Evolutionary conservation across 2,888 invertebrate species (phyloP).

Genomic region (Stenoptilia bipunctidactyla): DNA sequence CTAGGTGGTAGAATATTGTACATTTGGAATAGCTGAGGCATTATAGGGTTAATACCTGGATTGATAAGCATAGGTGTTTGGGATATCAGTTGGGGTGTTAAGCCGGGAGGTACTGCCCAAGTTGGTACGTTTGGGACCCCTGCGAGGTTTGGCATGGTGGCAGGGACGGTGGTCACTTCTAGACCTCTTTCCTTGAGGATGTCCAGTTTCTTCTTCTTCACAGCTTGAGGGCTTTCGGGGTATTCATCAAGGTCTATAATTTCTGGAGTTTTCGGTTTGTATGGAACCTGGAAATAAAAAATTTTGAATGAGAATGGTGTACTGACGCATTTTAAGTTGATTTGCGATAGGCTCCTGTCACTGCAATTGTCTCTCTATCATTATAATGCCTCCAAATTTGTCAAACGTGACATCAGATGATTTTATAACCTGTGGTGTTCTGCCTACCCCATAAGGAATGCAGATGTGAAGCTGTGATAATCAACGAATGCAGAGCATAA

Average conservation of each 20-base stretch:
- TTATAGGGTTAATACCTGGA: conserved; percentile 58
- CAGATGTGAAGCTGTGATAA: too few species aligned
- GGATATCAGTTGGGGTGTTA: conserved; percentile 22
- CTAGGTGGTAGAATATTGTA: conserved; percentile 43
- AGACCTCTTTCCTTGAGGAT: conserved; percentile 81
- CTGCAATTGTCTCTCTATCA: too few species aligned
- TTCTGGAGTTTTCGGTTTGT: conserved; percentile 74
- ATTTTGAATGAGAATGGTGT: too few species aligned
- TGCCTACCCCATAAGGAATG: too few species aligned
- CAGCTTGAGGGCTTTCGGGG: conserved; percentile 52
- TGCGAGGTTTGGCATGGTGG: conserved; percentile 22
- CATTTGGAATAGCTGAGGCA: conserved; percentile 55
- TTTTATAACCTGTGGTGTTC: too few species aligned
- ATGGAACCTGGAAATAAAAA: conserved; percentile 71
- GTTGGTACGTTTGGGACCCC: conserved; percentile 21
- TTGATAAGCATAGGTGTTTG: conserved; percentile 35
- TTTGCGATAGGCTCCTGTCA: too few species aligned
- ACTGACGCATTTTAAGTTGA: too few species aligned
- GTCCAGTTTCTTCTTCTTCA: conserved; percentile 79
- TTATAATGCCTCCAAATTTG: too few species aligned
- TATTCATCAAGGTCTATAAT: conserved; percentile 74
- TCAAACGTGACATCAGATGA: too few species aligned
- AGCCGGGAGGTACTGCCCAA: conserved; percentile 18
- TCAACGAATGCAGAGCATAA: too few species aligned
- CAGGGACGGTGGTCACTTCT: conserved; percentile 78